Base-by-base conservation (phyloP, 2,797 vertebrate genomes). In the Leucoraja ocellata region DNA sequence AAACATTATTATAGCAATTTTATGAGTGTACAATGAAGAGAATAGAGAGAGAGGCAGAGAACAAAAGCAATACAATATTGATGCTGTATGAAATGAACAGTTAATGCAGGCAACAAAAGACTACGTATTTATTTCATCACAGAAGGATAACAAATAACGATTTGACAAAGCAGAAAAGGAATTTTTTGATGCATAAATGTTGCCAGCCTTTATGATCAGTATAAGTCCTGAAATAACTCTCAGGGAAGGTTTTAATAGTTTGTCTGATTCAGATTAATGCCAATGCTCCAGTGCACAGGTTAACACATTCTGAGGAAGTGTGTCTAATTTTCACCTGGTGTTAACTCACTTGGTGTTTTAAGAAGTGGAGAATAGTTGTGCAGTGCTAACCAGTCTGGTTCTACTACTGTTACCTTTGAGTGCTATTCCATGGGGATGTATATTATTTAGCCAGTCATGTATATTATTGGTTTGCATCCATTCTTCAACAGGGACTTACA, bases 161-260 rank as follows among this genome's bases (percentile, higher is more conserved):
- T 76, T 76, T 76, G 68, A 54, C 25, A 92, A 74, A 76, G 28
- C 68, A 92, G 71, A 76, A 92, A 74, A 92, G 68, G 39, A 54
- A 74, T 54, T 73, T 74, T 28, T 88, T 88, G 28, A 63, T 86
- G n/a, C n/a, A 36, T 65, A 68, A 6, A 91, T 73, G 39, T 25
- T 74, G 32, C n/a, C 86, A 36, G 18, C 63, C 23, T 91, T 74
- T 73, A 73, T 18, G 11, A 23, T 74, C 11, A 39, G 68, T 54
- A 74, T 54, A 4, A 68, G 23, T 46, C 73, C 74, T 92, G 71
- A 92, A 54, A 13, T 74, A n/a, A 39, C 73, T 76, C 11, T 92
- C 11, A 76, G 90, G 25, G 0, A 28, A 25, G 11, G 25, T 76
- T 73, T 36, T 6, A n/a, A 73, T 71, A 39, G 71, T 28, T n/a